Conservation (phyloP, 2,113 vertebrate species). For the Zosterops pallidus region DNA sequence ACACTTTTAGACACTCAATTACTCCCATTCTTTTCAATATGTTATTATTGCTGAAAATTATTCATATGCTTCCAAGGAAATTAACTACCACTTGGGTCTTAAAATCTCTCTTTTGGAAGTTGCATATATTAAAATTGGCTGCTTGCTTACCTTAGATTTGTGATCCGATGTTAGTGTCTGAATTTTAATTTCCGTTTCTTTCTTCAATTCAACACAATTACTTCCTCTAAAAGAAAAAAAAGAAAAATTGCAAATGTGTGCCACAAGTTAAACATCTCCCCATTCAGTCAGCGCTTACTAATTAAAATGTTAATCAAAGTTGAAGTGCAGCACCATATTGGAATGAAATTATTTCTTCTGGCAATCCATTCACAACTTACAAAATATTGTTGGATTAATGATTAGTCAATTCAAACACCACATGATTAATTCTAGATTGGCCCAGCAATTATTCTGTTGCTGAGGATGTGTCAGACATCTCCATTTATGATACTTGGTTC, state of each 20-base stretch:
- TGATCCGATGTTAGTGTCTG: slow-evolving; percentile 90
- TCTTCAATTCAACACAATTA: slow-evolving; percentile 96
- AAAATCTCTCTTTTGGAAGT: slow-evolving; percentile 1
- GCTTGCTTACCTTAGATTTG: slow-evolving; percentile 91
- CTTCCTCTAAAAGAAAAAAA: slow-evolving; percentile 84
- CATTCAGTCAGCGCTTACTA: slow-evolving; percentile 44
- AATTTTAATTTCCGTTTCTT: slow-evolving; percentile 97
- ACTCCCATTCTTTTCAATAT: slow-evolving; percentile 32
- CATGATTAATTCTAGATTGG: slow-evolving; percentile 49
- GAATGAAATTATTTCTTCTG: slow-evolving; percentile 52
- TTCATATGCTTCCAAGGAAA: slow-evolving; percentile 46
- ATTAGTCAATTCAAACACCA: slow-evolving; percentile 64
- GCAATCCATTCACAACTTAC: slow-evolving; percentile 63
- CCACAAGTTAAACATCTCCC: slow-evolving; percentile 66
- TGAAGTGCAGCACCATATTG: slow-evolving; percentile 20
- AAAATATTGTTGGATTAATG: slow-evolving; percentile 61
- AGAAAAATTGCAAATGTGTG: slow-evolving; percentile 55
- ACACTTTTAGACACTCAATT: slow-evolving; percentile 40
- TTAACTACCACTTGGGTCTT: neutral
- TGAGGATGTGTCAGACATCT: slow-evolving; percentile 33
- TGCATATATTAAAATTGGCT: slow-evolving; percentile 1
- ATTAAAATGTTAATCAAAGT: slow-evolving; percentile 67
- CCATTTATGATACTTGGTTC: slow-evolving; percentile 52
- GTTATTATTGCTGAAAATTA: slow-evolving; percentile 32
- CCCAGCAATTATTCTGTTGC: slow-evolving; percentile 60